phyloP scores from a whole-genome alignment of 2,888 invertebrate species.

The Drosophila ochracea region DNA sequence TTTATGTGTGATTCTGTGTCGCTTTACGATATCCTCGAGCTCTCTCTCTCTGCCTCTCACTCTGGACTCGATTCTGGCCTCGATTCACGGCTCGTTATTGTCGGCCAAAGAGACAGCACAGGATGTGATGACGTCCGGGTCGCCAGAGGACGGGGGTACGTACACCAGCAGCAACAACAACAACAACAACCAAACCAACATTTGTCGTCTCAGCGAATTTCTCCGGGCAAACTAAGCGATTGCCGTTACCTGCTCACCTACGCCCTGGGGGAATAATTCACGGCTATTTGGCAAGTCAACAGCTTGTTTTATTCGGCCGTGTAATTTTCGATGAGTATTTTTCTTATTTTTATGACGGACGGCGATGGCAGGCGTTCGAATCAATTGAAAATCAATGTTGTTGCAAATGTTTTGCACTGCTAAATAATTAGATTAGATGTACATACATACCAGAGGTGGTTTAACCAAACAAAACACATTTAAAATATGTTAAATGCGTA shows the following conservation, averaged over 20 bases:
- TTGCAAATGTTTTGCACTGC: conserved; percentile 38
- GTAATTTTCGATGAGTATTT: conserved; percentile 77
- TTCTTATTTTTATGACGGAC: conserved; percentile 61
- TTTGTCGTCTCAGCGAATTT: conserved; percentile 79
- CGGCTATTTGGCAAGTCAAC: conserved; percentile 82
- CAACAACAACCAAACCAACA: conserved; percentile 27
- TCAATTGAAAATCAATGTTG: conserved; percentile 80
- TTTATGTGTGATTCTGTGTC: conserved; percentile 81
- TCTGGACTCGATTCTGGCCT: conserved; percentile 4
- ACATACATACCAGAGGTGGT: neutral
- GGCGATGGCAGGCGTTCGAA: conserved; percentile 59
- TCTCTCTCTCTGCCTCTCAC: conserved; percentile 29
- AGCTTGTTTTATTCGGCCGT: conserved; percentile 76
- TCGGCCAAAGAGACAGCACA: conserved; percentile 46
- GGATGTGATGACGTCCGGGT: conserved; percentile 43
- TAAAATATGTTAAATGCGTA: conserved; percentile 17
- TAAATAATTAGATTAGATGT: conserved; percentile 57
- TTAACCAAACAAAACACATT: neutral
- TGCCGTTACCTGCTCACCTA: conserved; percentile 80
- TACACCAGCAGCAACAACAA: neutral
- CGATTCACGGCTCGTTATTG: conserved; percentile 68
- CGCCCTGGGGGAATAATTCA: conserved; percentile 80
- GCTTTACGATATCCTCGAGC: conserved; percentile 76
- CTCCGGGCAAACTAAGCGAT: conserved; percentile 68
- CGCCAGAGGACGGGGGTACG: neutral